phyloP scores from a whole-genome alignment of 2,888 invertebrate genomes.

The Nemotelus nigrinus region DNA sequence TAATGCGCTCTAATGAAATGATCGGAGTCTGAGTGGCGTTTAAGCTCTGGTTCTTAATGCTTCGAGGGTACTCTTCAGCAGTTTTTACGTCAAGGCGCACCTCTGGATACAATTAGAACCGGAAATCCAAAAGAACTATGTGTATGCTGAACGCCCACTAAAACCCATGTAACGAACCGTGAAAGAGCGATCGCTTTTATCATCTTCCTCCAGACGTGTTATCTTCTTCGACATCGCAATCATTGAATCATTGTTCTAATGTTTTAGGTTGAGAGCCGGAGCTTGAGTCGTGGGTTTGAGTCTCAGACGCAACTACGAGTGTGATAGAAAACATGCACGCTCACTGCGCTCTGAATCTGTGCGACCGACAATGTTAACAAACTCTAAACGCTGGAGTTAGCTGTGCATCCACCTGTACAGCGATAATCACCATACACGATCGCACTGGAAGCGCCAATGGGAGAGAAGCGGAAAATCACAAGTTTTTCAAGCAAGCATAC shows the following conservation, averaged over 20 bases:
- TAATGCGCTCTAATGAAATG: slow-evolving; percentile 22
- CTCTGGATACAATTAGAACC: slow-evolving; percentile 9
- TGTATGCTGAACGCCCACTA: slow-evolving; percentile 35
- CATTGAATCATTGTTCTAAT: slow-evolving; percentile 32
- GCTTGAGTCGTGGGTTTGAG: not conserved
- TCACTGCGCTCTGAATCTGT: not conserved
- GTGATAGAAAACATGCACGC: not conserved
- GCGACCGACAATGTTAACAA: slow-evolving; percentile 30
- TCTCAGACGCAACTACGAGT: not conserved
- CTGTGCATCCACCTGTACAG: slow-evolving; percentile 31
- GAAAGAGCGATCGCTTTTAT: slow-evolving; percentile 44
- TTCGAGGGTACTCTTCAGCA: too few species aligned
- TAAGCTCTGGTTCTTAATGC: not conserved
- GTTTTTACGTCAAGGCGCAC: not conserved
- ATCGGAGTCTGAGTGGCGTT: not conserved
- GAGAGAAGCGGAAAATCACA: slow-evolving; percentile 34
- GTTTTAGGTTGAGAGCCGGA: slow-evolving; percentile 11
- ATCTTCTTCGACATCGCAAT: slow-evolving; percentile 22
- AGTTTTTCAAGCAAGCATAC: slow-evolving; percentile 5
- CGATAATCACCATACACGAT: slow-evolving; percentile 14
- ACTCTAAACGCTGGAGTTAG: slow-evolving; percentile 36
- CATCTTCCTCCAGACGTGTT: slow-evolving; percentile 33
- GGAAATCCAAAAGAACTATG: slow-evolving; percentile 24
- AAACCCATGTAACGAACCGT: slow-evolving; percentile 43
- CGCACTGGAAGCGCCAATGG: not conserved